Evolutionary conservation across 2,113 vertebrate species (phyloP), one percentile per base, ranked within the genome.

Genomic region (Neotragus moschatus): DNA sequence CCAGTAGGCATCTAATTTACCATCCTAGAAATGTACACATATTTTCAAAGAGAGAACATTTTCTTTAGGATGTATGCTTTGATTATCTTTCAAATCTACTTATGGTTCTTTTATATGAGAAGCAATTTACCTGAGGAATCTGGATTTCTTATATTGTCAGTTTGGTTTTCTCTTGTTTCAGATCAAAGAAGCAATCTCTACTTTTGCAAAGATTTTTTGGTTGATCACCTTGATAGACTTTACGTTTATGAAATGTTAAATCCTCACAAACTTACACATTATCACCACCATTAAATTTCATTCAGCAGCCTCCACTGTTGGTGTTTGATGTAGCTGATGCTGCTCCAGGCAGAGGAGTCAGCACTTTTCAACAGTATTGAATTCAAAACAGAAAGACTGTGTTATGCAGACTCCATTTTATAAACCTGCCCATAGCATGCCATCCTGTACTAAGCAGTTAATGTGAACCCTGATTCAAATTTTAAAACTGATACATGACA

Each of bases 161-260:
- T 98, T 98, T 98, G 91, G 94, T 97, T 98, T 98, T 98, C n/a
- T 98, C 95, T 98, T 91, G 98, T 98, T 99, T 97, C 98, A 98
- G 97, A 99, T 98, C 97, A 99, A 98, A 98, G 88, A 98, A 66
- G 77, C 94, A 98, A 98, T 94, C 45, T 98, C 92, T 97, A 96
- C 73, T 73, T 91, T 66, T 86, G 85, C 23, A 17, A 98, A 98
- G 84, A 45, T 97, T 98, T 91, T 96, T 97, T 97, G 82, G 49
- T 98, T 98, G 98, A 98, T 98, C 97, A 98, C 91, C 91, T 94
- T 98, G 98, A 96, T 97, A 96, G 97, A 97, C 98, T 98, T 98
- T 93, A 94, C 94, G 97, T 98, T 98, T 98, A 98, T 99, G 98
- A 98, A 98, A 98, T 98, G 93, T 91, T 98, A 98, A 99, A 70